Evolutionary conservation across 2,797 vertebrate species (phyloP).

Genomic region (Odontamblyopus rebecca): DNA sequence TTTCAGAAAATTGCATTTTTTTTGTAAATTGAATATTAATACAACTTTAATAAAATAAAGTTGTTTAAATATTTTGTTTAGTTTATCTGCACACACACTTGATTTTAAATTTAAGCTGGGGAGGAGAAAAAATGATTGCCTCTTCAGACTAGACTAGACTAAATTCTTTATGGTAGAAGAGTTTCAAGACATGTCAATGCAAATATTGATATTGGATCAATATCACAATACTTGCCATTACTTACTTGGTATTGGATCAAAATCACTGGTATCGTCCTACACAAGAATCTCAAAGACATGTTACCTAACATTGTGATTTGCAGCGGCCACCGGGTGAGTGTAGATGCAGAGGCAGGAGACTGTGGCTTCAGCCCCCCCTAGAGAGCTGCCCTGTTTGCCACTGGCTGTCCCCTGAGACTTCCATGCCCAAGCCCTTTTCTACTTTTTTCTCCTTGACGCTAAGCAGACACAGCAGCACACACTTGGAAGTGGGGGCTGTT

Average conservation of each 20-base stretch:
- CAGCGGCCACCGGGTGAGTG: slow-evolving; percentile 32
- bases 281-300: slow-evolving; percentile 26
- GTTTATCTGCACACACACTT: too few relatives aligned
- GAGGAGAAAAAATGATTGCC: neutral
- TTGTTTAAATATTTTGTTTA: too few relatives aligned
- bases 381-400: slow-evolving; percentile 53
- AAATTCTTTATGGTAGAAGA: neutral
- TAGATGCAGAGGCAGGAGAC: slow-evolving; percentile 40
- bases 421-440: slow-evolving; percentile 57
- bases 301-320: slow-evolving; percentile 1
- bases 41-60: too few relatives aligned
- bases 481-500: slow-evolving; percentile 34
- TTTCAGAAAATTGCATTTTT: too few relatives aligned
- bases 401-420: slow-evolving; percentile 55
- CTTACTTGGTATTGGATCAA: neutral
- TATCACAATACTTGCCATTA: neutral
- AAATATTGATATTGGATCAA: neutral
- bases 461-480: slow-evolving; percentile 70
- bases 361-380: slow-evolving; percentile 30
- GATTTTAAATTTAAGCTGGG: neutral
- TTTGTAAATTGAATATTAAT: too few relatives aligned
- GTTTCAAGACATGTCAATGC: neutral
- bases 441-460: slow-evolving; percentile 59
- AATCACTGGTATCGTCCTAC: neutral
- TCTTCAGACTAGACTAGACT: too few relatives aligned